phyloP scores from a whole-genome alignment of 2,113 vertebrate genomes.

The Atherinomorus stipes region DNA sequence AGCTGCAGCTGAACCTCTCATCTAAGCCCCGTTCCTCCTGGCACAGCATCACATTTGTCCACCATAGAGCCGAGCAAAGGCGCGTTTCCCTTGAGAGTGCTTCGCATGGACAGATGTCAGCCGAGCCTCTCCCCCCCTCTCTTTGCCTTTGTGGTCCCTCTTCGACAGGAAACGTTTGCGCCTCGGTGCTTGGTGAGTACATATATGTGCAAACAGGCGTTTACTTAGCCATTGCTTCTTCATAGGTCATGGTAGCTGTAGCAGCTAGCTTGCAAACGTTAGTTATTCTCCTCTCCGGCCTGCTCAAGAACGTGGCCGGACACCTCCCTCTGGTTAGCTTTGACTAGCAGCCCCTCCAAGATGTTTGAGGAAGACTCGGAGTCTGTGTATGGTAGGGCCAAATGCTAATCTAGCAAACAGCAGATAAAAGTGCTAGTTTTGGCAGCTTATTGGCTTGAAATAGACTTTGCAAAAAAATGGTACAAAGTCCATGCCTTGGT shows the following conservation, averaged over 20 bases:
- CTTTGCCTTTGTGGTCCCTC: slow-evolving; percentile 13
- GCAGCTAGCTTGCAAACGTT: slow-evolving; percentile 9
- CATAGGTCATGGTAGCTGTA: slow-evolving; percentile 24
- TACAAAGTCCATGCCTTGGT: background rate
- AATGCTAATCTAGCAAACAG: slow-evolving; percentile 10
- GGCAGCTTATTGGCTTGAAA: too few species aligned
- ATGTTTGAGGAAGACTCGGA: background rate
- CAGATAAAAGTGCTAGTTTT: background rate
- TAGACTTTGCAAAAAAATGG: background rate
- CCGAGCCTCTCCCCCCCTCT: background rate
- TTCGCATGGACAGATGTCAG: slow-evolving; percentile 38
- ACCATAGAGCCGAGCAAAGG: slow-evolving; percentile 11
- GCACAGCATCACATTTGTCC: slow-evolving; percentile 55
- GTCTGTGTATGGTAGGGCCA: background rate
- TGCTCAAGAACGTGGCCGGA: slow-evolving; percentile 46
- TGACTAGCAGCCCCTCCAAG: slow-evolving; percentile 2
- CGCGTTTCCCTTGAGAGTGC: slow-evolving; percentile 12
- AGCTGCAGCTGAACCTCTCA: slow-evolving; percentile 29
- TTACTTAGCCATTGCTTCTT: slow-evolving; percentile 19
- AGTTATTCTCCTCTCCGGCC: slow-evolving; percentile 43
- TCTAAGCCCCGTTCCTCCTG: slow-evolving; percentile 20
- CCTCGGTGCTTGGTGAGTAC: slow-evolving; percentile 50
- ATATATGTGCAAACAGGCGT: background rate
- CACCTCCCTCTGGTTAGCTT: slow-evolving; percentile 46
- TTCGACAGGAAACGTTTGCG: background rate